Base-by-base conservation (phyloP, 2,113 vertebrate genomes). In the Daubentonia madagascariensis region DNA sequence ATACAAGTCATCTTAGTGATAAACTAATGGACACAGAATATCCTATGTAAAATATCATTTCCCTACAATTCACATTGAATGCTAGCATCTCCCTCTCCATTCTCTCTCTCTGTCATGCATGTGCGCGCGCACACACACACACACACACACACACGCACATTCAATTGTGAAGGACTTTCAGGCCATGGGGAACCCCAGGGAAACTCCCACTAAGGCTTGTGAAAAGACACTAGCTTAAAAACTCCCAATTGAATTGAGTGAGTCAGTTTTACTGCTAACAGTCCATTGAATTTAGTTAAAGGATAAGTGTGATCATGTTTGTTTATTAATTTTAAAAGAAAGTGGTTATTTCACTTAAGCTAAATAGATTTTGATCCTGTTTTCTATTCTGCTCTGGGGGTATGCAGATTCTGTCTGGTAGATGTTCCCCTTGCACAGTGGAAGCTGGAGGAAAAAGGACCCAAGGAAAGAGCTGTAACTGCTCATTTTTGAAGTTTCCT, bases 401-500 rank as follows among this genome's bases (percentile, higher is more conserved):
- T 4, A 4, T 12, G 8, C 11, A 37, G 84, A 57, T 59, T 61
- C n/a, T 2, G 13, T 2, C 1, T 43, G 45, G 8, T 20, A 5
- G 68, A 5, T 3, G 8, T 67, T 48, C 25, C 52, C 52, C 52
- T 75, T 0, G 18, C 2, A 43, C 17, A 30, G 3, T 5, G 20
- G 32, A 40, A 43, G 43, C 28, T n/a, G 72, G 80, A 92, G 37
- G 63, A 22, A 91, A 61, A 10, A 84, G 14, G 20, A 14, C 14
- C n/a, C 0, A 12, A 18, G 4, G 14, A 94, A 35, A 96, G 68
- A 96, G 90, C 73, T 30, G 20, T 73, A 78, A n/a, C 48, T 95
- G 65, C 92, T 97, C 84, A 94, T 97, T 87, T 96, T 89, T 76
- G 84, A 78, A 97, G 97, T 78, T 97, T 75, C 92, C 95, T 98